These are phyloP conservation scores for Ptyas mucosa DNA, from an alignment of 2,113 vertebrate genomes.

Conservation along the genomic window DNA sequence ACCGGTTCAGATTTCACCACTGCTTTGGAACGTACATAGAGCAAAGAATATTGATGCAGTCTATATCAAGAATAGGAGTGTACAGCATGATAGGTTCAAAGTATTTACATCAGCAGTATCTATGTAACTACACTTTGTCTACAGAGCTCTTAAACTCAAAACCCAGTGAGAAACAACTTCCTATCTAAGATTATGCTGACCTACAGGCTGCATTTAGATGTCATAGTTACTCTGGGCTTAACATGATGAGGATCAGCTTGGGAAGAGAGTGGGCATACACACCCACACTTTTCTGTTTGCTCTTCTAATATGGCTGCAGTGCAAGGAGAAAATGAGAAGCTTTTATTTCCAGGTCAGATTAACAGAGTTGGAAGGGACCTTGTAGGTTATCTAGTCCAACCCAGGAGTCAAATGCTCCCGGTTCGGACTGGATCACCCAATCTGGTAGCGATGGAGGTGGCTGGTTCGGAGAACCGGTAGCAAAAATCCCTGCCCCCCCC, in stretches of 20 bases:
- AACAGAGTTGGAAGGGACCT: too few species aligned
- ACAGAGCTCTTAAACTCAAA: background rate
- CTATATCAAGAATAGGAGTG: background rate
- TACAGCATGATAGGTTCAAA: background rate
- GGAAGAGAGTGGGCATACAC: background rate
- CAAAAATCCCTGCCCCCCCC: too few species aligned
- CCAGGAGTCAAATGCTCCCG: too few species aligned
- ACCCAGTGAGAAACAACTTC: background rate
- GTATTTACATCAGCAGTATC: background rate
- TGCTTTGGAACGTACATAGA: background rate
- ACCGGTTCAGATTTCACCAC: too few species aligned
- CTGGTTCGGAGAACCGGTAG: too few species aligned
- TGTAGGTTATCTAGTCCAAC: too few species aligned
- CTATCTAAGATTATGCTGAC: background rate
- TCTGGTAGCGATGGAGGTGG: too few species aligned
- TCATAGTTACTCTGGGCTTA: background rate
- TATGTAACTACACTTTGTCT: background rate
- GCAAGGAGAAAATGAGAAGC: background rate
- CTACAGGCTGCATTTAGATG: background rate
- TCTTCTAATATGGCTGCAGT: background rate
- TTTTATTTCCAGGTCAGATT: background rate
- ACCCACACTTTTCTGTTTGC: background rate
- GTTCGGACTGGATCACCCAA: too few species aligned
- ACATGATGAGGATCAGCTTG: background rate
- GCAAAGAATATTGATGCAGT: background rate